Percentiles rank a stretch among this genome's conserved stretches.
These are phyloP conservation scores for Phodopus roborovskii DNA, from an alignment of 2,113 vertebrate genomes.

Conservation along the genomic window DNA sequence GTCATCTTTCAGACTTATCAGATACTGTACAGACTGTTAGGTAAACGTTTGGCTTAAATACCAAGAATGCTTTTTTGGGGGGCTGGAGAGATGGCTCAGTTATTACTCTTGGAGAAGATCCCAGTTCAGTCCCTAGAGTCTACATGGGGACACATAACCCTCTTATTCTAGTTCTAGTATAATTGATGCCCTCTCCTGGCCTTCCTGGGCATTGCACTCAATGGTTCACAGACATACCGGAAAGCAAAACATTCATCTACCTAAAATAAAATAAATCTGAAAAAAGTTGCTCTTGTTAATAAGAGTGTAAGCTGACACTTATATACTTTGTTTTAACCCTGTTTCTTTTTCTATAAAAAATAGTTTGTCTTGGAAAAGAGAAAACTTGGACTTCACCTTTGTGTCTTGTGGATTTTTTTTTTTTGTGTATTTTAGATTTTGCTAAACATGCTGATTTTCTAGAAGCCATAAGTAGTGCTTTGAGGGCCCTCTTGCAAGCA, in stretches of 20 bases:
- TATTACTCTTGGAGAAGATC: neutral
- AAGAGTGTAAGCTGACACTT: neutral
- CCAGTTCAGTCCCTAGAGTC: neutral
- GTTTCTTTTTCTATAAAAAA: neutral
- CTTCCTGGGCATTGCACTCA: neutral
- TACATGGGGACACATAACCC: neutral
- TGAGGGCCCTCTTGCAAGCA: slow-evolving; percentile 95
- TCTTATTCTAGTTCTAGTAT: neutral
- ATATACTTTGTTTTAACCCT: neutral
- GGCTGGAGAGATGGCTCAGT: neutral
- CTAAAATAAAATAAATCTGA: neutral
- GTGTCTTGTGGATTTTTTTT: slow-evolving; percentile 53
- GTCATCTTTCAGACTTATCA: neutral
- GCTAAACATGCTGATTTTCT: slow-evolving; percentile 94
- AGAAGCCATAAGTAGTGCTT: slow-evolving; percentile 95
- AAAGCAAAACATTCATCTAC: neutral
- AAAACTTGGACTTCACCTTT: slow-evolving; percentile 30
- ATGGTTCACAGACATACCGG: neutral
- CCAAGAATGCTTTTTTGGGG: neutral
- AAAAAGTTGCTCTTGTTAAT: neutral
- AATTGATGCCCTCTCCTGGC: neutral
- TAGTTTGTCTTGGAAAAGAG: neutral
- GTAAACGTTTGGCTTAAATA: neutral
- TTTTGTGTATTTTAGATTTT: slow-evolving; percentile 88
- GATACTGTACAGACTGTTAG: neutral